Conservation (phyloP, 2,113 vertebrate genomes). For the Hippocampus mohnikei region DNA sequence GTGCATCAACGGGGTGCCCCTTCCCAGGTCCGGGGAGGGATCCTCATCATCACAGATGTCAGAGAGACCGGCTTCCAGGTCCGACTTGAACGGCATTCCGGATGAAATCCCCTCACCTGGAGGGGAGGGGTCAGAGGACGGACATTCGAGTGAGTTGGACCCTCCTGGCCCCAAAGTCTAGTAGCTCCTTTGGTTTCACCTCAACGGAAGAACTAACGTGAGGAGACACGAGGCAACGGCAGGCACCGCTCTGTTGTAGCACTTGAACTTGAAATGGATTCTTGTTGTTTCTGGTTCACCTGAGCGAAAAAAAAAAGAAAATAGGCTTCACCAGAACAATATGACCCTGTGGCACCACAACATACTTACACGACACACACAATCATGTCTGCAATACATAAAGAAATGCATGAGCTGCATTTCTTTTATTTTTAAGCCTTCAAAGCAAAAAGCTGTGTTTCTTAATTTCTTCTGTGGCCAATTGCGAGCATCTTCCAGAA, state of each 20-base stretch:
- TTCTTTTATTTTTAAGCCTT: conserved; percentile 71
- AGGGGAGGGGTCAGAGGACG: conserved; percentile 65
- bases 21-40: conserved; percentile 53
- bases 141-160: conserved; percentile 64
- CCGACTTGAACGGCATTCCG: conserved; percentile 77
- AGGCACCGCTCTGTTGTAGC: not conserved
- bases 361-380: conserved; percentile 38
- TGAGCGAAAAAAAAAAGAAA: conserved; percentile 24
- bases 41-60: conserved; percentile 44
- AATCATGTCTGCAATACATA: conserved; percentile 70
- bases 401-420: conserved; percentile 79
- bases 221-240: conserved; percentile 4
- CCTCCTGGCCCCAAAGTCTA: conserved; percentile 64
- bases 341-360: conserved; percentile 33
- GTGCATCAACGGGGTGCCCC: conserved; percentile 77
- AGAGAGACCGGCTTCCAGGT: conserved; percentile 69
- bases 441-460: conserved; percentile 64
- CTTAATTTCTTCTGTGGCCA: conserved; percentile 59
- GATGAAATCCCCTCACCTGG: conserved; percentile 73
- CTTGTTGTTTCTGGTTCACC: conserved; percentile 23
- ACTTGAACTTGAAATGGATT: conserved; percentile 29
- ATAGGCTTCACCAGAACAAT: conserved; percentile 49
- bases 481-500: conserved; percentile 59
- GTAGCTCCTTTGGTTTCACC: conserved; percentile 29
- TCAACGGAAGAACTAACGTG: conserved; percentile 26